phyloP scores from a whole-genome alignment of 2,888 invertebrate species.

The Hypolimnas misippus region DNA sequence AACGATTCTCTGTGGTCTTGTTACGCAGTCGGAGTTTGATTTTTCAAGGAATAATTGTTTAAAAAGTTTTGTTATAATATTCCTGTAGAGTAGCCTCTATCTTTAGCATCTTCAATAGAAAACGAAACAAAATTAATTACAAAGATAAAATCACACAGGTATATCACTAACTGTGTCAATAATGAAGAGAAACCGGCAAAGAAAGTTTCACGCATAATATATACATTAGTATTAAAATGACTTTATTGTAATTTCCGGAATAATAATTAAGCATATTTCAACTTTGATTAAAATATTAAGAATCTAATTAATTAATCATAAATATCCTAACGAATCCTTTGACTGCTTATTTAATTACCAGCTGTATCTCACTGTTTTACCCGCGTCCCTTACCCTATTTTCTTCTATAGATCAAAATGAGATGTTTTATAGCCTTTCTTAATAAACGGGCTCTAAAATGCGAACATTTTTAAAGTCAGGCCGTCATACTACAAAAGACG shows the following conservation, averaged over 20 bases:
- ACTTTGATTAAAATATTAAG: not conserved
- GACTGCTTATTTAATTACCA: not conserved
- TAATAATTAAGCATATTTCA: not conserved
- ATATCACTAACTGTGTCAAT: not conserved
- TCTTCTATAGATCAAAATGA: too few relatives aligned
- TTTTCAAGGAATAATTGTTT: too few relatives aligned
- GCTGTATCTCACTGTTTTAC: too few relatives aligned
- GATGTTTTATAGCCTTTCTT: too few relatives aligned
- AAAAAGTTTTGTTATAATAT: too few relatives aligned
- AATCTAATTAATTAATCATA: not conserved
- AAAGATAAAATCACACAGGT: not conserved
- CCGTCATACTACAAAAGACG: too few relatives aligned
- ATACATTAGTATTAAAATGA: not conserved
- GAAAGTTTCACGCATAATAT: slow-evolving; percentile 8
- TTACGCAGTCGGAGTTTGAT: too few relatives aligned
- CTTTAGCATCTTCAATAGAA: not conserved
- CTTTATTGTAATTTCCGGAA: not conserved
- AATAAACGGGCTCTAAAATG: too few relatives aligned
- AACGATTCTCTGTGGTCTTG: too few relatives aligned
- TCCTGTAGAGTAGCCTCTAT: too few relatives aligned
- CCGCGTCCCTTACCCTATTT: too few relatives aligned
- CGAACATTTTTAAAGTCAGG: too few relatives aligned
- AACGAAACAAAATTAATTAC: not conserved
- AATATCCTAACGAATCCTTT: not conserved
- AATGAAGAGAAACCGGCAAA: not conserved